Percentiles rank a stretch among this genome's conserved stretches.
Conservation (phyloP, 1,140 invertebrate genomes). For the Chironomus tepperi region DNA sequence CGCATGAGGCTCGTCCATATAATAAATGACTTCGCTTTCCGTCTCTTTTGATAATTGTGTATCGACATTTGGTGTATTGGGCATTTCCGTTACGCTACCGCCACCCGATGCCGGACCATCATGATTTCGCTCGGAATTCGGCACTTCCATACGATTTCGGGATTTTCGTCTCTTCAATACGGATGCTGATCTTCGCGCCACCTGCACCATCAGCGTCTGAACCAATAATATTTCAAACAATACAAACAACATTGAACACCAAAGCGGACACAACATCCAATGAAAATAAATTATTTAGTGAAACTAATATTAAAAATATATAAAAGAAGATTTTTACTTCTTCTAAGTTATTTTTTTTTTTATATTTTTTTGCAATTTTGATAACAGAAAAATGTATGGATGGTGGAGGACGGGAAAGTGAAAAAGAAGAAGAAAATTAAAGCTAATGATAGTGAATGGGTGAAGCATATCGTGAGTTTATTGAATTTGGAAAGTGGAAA, state of each 20-base stretch:
- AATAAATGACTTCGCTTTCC: constrained; percentile 60
- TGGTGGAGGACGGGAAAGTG: too few relatives aligned
- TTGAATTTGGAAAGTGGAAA: too few relatives aligned
- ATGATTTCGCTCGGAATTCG: constrained; percentile 27
- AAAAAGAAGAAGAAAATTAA: too few relatives aligned
- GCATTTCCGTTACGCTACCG: constrained; percentile 28
- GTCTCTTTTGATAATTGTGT: constrained; percentile 43
- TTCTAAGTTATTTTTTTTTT: not conserved
- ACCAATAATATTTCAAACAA: constrained; percentile 41
- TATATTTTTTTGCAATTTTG: too few relatives aligned
- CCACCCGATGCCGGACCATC: not conserved
- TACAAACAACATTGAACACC: constrained; percentile 42
- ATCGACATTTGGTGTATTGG: constrained; percentile 24
- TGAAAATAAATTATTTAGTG: constrained; percentile 3
- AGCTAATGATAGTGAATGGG: too few relatives aligned
- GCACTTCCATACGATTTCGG: constrained; percentile 55
- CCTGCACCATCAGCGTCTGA: constrained; percentile 61
- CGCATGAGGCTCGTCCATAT: constrained; percentile 58
- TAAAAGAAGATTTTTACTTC: not conserved
- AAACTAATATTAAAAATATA: not conserved
- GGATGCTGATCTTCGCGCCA: constrained; percentile 58
- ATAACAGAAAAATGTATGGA: too few relatives aligned
- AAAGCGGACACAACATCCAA: constrained; percentile 34
- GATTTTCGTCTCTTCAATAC: constrained; percentile 62
- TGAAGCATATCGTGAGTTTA: too few relatives aligned